phyloP scores from a whole-genome alignment of 1,140 invertebrate species.

The Bombus consobrinus region DNA sequence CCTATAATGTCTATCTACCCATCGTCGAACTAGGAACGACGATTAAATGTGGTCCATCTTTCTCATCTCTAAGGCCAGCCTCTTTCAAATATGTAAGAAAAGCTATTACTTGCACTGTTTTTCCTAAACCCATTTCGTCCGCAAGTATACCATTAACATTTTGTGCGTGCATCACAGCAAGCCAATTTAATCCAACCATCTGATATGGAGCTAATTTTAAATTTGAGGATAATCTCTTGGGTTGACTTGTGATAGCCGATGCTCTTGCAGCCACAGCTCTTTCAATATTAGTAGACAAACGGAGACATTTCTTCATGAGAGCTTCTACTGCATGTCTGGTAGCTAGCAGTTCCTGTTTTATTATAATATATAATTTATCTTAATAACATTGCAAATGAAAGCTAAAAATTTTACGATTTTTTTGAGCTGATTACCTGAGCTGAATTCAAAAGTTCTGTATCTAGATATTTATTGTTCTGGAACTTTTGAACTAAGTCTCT shows the following conservation, averaged over 20 bases:
- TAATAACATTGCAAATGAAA: background rate
- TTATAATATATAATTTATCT: background rate
- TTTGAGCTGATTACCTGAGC: slow-evolving; percentile 83
- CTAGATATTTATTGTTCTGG: slow-evolving; percentile 86
- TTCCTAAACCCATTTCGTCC: slow-evolving; percentile 95
- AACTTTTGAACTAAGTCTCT: slow-evolving; percentile 89
- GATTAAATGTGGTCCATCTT: slow-evolving; percentile 91
- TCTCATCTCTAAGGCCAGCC: slow-evolving; percentile 83
- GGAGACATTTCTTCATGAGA: slow-evolving; percentile 90
- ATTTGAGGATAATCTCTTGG: slow-evolving; percentile 81
- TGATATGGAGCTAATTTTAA: slow-evolving; percentile 93
- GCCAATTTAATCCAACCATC: slow-evolving; percentile 97
- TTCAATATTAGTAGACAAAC: slow-evolving; percentile 88
- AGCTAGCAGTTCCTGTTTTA: slow-evolving; percentile 83
- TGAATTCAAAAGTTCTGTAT: slow-evolving; percentile 88
- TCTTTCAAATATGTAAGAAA: slow-evolving; percentile 95
- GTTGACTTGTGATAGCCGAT: slow-evolving; percentile 86
- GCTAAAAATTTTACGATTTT: background rate
- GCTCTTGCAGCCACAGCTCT: slow-evolving; percentile 88
- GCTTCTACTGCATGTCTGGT: slow-evolving; percentile 87
- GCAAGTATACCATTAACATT: slow-evolving; percentile 97
- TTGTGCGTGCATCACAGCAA: slow-evolving; percentile 94
- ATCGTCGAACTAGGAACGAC: slow-evolving; percentile 96
- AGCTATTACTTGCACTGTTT: slow-evolving; percentile 95
- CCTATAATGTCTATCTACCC: slow-evolving; percentile 82